phyloP scores from a whole-genome alignment of 2,113 vertebrate species.

The Xyliphius kryptos region DNA sequence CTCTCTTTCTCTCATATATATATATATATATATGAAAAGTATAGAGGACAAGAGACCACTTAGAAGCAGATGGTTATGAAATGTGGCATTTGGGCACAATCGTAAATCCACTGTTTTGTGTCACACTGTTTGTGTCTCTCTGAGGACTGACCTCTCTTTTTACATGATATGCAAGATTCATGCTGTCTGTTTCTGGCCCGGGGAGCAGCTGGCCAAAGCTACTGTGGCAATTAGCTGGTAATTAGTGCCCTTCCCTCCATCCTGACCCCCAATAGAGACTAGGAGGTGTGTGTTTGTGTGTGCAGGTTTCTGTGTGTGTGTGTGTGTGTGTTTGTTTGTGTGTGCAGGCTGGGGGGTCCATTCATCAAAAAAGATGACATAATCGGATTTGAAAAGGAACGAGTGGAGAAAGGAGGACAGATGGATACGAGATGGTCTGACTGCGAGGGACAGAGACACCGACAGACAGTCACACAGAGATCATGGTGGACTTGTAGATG shows the following conservation, averaged over 20 bases:
- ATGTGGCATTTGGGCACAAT: slow-evolving; percentile 1
- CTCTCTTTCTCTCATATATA: too few species aligned
- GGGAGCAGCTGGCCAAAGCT: slow-evolving; percentile 61
- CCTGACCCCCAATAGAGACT: slow-evolving; percentile 37
- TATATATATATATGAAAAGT: too few species aligned
- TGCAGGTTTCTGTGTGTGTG: too few species aligned
- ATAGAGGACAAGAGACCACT: neutral
- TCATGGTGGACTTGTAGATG: neutral
- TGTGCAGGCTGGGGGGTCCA: slow-evolving; percentile 49
- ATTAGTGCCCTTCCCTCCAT: slow-evolving; percentile 59
- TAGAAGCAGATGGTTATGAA: too few species aligned
- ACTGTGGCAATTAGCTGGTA: slow-evolving; percentile 60
- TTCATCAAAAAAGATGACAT: slow-evolving; percentile 55
- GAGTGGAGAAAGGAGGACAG: slow-evolving; percentile 52
- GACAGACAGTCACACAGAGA: slow-evolving; percentile 41
- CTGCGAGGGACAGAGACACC: slow-evolving; percentile 49
- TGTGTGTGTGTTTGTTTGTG: too few species aligned
- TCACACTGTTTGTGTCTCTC: slow-evolving; percentile 10
- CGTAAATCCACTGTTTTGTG: slow-evolving; percentile 11
- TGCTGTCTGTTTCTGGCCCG: slow-evolving; percentile 42
- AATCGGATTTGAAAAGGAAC: slow-evolving; percentile 64
- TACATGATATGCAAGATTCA: slow-evolving; percentile 49
- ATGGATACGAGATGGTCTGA: slow-evolving; percentile 60
- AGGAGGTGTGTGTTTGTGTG: too few species aligned
- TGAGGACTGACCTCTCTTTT: slow-evolving; percentile 28